phyloP scores from a whole-genome alignment of 2,888 invertebrate genomes.

The Neuroscelio doddi region DNA sequence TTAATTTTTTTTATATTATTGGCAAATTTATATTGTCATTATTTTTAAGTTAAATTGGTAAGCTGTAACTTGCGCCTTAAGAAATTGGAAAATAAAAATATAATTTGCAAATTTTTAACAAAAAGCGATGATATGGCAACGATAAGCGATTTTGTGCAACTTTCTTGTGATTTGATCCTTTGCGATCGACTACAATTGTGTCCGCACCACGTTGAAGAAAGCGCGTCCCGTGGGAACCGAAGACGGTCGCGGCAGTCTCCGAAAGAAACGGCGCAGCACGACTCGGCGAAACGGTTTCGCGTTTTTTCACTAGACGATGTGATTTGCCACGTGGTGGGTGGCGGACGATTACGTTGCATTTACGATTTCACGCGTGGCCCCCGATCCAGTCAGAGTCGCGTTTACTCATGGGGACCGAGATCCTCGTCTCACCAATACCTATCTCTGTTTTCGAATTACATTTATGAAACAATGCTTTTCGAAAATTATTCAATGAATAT shows the following conservation, averaged over 20 bases:
- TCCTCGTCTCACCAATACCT: constrained; percentile 18
- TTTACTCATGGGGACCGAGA: constrained; percentile 27
- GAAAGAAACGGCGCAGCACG: constrained; percentile 45
- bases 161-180: constrained; percentile 33
- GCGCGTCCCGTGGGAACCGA: constrained; percentile 49
- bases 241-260: constrained; percentile 31
- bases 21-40: too few relatives aligned
- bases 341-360: constrained; percentile 69
- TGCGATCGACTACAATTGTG: constrained; percentile 21
- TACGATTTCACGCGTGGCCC: constrained; percentile 67
- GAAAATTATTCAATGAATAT: not conserved
- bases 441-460: not conserved
- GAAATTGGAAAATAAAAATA: not conserved
- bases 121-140: constrained; percentile 16
- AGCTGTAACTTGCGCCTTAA: too few relatives aligned
- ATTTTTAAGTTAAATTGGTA: too few relatives aligned
- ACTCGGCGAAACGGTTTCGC: constrained; percentile 50
- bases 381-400: constrained; percentile 30
- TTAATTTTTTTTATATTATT: too few relatives aligned
- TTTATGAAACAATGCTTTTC: too few relatives aligned
- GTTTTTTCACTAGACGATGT: constrained; percentile 58
- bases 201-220: constrained; percentile 22
- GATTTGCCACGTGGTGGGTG: constrained; percentile 71
- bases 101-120: not conserved
- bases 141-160: constrained; percentile 28